Percentiles rank a stretch among this genome's conserved stretches.
Conservation (phyloP, 30 jellyfish, hydroid and myxozoan genomes). For the Aurelia aurita complex sp. Pacific region DNA sequence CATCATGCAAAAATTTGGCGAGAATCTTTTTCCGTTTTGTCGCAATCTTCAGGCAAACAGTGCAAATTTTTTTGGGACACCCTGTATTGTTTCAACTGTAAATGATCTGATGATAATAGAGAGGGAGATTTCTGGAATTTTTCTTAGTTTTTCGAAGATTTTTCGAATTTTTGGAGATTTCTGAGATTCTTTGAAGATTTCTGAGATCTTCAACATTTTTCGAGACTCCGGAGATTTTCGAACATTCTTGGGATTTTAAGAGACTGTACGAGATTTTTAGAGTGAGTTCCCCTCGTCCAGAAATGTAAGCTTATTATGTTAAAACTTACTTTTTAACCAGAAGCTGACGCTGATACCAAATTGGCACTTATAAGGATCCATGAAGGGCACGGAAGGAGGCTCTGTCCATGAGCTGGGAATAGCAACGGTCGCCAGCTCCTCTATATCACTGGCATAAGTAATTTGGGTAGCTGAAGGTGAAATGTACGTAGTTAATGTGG, state of each 20-base stretch:
- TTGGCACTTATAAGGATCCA: background rate
- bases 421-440: background rate
- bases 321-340: conserved; percentile 39
- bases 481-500: background rate
- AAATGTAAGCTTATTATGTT: background rate
- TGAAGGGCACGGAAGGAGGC: conserved; percentile 1
- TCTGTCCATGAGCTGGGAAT: background rate
- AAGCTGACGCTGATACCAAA: conserved; percentile 30
- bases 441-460: conserved; percentile 8
- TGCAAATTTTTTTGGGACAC: too few relatives aligned
- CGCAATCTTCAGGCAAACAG: too few relatives aligned
- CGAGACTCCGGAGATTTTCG: too few relatives aligned
- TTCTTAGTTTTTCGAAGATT: too few relatives aligned
- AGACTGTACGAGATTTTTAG: background rate
- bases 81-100: too few relatives aligned
- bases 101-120: too few relatives aligned
- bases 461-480: conserved; percentile 10
- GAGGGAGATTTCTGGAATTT: too few relatives aligned
- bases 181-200: too few relatives aligned
- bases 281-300: background rate
- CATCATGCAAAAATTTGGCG: too few relatives aligned
- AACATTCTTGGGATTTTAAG: background rate
- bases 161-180: too few relatives aligned
- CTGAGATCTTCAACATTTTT: background rate
- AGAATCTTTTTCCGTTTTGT: too few relatives aligned